Evolutionary conservation across 2,888 invertebrate species (phyloP).

Genomic region (Napeogenes inachia): DNA sequence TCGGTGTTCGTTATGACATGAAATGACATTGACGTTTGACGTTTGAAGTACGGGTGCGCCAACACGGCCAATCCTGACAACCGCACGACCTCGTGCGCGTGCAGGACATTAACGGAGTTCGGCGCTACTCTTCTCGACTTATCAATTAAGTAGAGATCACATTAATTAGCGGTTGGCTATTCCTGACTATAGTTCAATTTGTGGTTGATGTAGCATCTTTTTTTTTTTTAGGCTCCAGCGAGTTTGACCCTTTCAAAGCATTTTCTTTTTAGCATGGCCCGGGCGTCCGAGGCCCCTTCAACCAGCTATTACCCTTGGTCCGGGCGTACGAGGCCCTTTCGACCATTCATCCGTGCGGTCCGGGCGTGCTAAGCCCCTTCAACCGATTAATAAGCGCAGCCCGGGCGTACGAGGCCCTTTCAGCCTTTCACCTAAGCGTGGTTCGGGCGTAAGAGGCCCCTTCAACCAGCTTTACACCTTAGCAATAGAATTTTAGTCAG

Average conservation of each 20-base stretch:
- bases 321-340: conserved; percentile 1
- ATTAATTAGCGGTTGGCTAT: neutral
- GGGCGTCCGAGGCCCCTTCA: neutral
- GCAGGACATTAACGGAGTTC: neutral
- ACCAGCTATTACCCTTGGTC: neutral
- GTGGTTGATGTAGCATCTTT: too few relatives aligned
- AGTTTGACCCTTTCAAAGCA: too few relatives aligned
- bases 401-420: conserved; percentile 1
- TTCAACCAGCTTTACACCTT: neutral
- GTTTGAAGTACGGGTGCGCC: too few relatives aligned
- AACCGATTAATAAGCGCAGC: too few relatives aligned
- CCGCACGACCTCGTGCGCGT: neutral
- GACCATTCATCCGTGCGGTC: neutral
- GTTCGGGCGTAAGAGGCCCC: neutral
- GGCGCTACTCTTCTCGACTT: neutral
- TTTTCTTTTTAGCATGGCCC: too few relatives aligned
- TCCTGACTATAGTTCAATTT: neutral
- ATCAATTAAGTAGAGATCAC: neutral
- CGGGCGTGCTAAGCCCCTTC: neutral
- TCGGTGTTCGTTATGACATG: too few relatives aligned
- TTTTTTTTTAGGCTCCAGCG: too few relatives aligned
- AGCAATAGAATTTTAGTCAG: neutral
- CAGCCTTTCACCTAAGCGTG: neutral
- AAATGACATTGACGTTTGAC: too few relatives aligned
- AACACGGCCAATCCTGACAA: neutral